Conservation (phyloP, 2,797 vertebrate genomes). For the Poeciliopsis presidionis region DNA sequence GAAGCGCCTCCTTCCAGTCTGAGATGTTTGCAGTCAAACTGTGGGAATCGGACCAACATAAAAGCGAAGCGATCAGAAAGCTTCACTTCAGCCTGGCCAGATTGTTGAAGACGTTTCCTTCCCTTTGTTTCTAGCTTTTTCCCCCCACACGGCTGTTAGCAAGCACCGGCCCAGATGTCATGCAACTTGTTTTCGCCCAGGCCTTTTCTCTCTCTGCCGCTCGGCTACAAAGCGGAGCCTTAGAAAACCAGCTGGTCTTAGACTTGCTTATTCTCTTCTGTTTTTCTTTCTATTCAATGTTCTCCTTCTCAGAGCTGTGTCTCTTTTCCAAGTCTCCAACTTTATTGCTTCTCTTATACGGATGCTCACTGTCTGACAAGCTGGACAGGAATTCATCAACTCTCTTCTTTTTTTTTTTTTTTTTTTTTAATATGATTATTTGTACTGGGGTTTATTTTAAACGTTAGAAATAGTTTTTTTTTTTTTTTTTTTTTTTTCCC, state of each 20-base stretch:
- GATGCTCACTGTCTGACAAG: not conserved
- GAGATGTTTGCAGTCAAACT: not conserved
- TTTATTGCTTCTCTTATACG: slow-evolving; percentile 12
- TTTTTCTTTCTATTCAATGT: not conserved
- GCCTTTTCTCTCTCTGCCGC: slow-evolving; percentile 21
- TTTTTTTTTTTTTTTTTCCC: not conserved
- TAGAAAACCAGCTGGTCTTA: slow-evolving; percentile 24
- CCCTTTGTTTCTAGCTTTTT: slow-evolving; percentile 6
- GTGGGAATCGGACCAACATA: not conserved
- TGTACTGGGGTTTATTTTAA: not conserved
- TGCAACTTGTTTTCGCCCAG: slow-evolving; percentile 20
- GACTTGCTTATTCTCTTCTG: slow-evolving; percentile 6
- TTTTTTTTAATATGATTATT: not conserved
- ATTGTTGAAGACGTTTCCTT: slow-evolving; percentile 16
- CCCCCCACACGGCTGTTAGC: slow-evolving; percentile 6
- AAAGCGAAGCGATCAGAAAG: not conserved
- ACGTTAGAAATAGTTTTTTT: slow-evolving; percentile 13
- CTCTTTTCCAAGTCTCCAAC: slow-evolving; percentile 24
- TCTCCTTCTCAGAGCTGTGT: slow-evolving; percentile 1
- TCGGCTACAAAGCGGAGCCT: slow-evolving; percentile 21
- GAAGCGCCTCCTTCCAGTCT: not conserved
- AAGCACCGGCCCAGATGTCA: slow-evolving; percentile 44
- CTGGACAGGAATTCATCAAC: not conserved
- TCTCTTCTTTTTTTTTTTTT: not conserved
- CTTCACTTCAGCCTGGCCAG: slow-evolving; percentile 12